Percentiles rank a stretch among this genome's conserved stretches.
Conservation (phyloP, 2,797 vertebrate genomes). For the Rhodeus uyekii region DNA sequence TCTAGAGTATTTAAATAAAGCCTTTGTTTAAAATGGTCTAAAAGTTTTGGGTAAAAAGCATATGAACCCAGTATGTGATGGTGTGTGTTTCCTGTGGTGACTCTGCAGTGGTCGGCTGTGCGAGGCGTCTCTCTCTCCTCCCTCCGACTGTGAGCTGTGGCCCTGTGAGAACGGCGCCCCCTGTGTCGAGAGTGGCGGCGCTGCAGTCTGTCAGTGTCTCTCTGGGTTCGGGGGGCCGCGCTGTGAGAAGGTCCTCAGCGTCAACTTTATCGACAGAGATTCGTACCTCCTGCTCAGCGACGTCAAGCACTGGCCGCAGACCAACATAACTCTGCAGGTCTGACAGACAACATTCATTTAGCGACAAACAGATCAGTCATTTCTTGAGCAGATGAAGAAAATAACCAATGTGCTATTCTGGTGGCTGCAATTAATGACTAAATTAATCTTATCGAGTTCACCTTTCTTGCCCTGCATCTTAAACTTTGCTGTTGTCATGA, state of each 20-base stretch:
- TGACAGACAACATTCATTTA: not conserved
- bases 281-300: slow-evolving; percentile 95
- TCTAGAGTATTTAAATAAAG: not conserved
- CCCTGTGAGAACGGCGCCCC: slow-evolving; percentile 92
- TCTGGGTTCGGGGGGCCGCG: slow-evolving; percentile 90
- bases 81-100: not conserved
- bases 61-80: not conserved
- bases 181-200: slow-evolving; percentile 84
- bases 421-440: not conserved
- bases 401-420: not conserved
- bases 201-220: slow-evolving; percentile 90
- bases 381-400: too few relatives aligned
- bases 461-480: not conserved
- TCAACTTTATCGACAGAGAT: slow-evolving; percentile 96
- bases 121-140: slow-evolving; percentile 78
- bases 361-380: too few relatives aligned
- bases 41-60: not conserved
- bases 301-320: slow-evolving; percentile 95
- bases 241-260: slow-evolving; percentile 95
- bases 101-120: slow-evolving; percentile 88
- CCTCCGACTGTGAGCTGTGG: slow-evolving; percentile 81
- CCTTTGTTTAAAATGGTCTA: too few relatives aligned
- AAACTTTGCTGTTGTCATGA: not conserved
- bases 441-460: not conserved
- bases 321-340: slow-evolving; percentile 98